Evolutionary conservation across 1,140 invertebrate species (phyloP), one percentile per base, ranked within the genome.

Genomic region (Megathymus violae): DNA sequence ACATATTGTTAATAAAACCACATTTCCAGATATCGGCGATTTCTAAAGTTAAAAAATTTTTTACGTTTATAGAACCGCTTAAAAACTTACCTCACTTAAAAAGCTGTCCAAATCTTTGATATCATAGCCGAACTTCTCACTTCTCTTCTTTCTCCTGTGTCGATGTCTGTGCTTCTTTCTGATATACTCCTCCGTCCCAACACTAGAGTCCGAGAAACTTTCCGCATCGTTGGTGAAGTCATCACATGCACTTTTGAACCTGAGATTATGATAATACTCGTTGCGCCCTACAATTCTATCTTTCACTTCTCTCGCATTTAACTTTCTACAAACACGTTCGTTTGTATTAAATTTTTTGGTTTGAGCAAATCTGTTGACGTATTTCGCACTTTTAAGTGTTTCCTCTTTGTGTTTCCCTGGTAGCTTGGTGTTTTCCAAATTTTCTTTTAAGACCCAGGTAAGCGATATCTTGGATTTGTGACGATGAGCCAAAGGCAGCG

Each of bases 81-180:
- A 22, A 3, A 51, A 41, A 27, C 72, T 78, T 84, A 95, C 94
- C 92, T 95, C 95, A 1, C 93, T 93, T 4, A 96, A 87, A 78
- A 96, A 96, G 19, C 93, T 93, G 66, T 96, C 95, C 25, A 96
- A 92, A 81, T 96, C 95, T 44, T 93, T 91, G 16, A 96, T 96
- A 61, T 96, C 94, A 66, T 96, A 96, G 19, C 95, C 95, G 65
- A 96, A 96, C 59, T 91, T 84, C 41, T 74, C 64, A 5, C 61
- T 79, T 58, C 82, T 78, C 69, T 80, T 85, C 71, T 83, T 85
- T 74, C 80, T 82, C 50, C 74, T 78, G 56, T 89, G 84, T 25
- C 85, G 69, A 67, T 89, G 78, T 48, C 82, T 71, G 69, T 85
- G 74, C 64, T 78, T 80, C 69, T 63, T 85, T 38, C 77, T 68